phyloP scores from a whole-genome alignment of 1,140 invertebrate genomes.

The Drosophila neocordata region DNA sequence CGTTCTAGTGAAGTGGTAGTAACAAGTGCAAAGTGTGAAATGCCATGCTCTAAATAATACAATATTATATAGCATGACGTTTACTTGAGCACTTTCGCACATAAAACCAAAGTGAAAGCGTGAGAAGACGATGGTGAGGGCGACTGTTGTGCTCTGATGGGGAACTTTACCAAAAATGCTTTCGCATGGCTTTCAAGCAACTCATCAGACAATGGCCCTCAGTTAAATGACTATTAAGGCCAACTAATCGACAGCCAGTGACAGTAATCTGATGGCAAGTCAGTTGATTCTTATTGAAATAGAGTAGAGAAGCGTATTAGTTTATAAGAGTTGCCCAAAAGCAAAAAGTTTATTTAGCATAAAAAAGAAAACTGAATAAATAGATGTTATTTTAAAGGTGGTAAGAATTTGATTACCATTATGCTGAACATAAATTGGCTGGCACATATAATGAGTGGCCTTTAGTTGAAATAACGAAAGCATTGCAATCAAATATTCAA shows the following conservation, averaged over 20 bases:
- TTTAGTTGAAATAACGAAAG: conserved; percentile 26
- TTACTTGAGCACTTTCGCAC: too few relatives aligned
- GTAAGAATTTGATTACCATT: too few relatives aligned
- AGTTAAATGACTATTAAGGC: conserved; percentile 12
- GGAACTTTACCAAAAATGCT: too few relatives aligned
- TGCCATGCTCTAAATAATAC: conserved; percentile 20
- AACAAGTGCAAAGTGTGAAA: conserved; percentile 12
- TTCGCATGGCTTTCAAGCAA: neutral
- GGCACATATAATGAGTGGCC: neutral
- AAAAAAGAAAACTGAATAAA: neutral
- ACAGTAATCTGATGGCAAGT: neutral
- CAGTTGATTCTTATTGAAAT: neutral
- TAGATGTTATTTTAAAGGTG: too few relatives aligned
- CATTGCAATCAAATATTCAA: conserved; percentile 1
- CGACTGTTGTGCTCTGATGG: neutral
- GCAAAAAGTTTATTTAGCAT: neutral
- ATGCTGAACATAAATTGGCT: too few relatives aligned
- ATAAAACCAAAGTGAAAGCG: too few relatives aligned
- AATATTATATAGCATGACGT: neutral
- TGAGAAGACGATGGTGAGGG: too few relatives aligned
- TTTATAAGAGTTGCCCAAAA: neutral
- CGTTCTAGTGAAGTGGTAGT: conserved; percentile 7
- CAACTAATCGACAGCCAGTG: neutral
- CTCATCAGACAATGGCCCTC: neutral
- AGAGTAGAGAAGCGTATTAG: neutral